Base-by-base conservation (phyloP, 2,797 vertebrate species). In the Poecilia gillii region DNA sequence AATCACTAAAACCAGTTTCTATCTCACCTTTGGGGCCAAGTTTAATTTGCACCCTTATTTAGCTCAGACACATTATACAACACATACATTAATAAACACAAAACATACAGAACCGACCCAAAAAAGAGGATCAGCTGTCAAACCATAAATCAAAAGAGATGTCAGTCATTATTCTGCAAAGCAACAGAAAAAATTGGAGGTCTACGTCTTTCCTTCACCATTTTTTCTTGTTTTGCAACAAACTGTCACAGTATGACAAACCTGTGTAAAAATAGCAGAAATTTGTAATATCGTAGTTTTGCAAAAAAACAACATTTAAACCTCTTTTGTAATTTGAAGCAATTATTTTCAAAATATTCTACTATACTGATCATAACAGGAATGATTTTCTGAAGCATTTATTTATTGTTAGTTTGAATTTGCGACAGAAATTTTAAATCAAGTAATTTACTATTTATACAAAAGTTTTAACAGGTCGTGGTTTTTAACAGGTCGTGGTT, bases 1-100 rank as follows among this genome's bases (percentile, higher is more conserved):
- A 85, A 79, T 39, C 59, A 76, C 8, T 6, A 12, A 78, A 89
- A 84, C 49, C 78, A 75, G 36, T 85, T 84, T 81, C 9, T n/a
- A 43, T 71, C 73, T 74, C 71, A 46, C 78, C 76, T 75, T 78
- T 76, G 64, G 70, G 78, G 20, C 28, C 49, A 3, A 55, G 43
- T 81, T 79, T 82, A 79, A 85, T 86, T 74, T 77, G 47, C 41
- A 75, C 9, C 41, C 49, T 78, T 84, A 51, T 47, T 68, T 68
- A 83, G 57, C 51, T 75, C 6, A 12, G 46, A 79, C 18, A 72
- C 3, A 45, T 46, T 16, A 70, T n/a, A 70, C 39, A 18, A 6
- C 11, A 46, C 13, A 49, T 4, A 31, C 12, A 57, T 77, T 16
- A 73, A 45, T 46, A 74, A 72, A 7, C 11, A 74, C 18, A 66